Base-by-base conservation (phyloP, 2,888 invertebrate species). In the Parelbella ahira region DNA sequence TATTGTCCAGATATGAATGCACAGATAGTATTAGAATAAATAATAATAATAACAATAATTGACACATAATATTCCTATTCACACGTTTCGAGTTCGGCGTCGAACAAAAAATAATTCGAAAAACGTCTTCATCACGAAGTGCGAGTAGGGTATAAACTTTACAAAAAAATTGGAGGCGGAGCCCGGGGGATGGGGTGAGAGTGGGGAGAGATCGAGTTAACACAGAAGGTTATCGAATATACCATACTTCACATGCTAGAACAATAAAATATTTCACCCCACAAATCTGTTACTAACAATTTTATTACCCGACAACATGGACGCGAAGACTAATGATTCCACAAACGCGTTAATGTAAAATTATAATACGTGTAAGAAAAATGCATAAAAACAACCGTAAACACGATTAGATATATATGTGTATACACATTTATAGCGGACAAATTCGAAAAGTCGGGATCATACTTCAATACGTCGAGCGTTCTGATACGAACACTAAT, bases 371-470 rank as follows among this genome's bases (percentile, higher is more conserved):
- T 10, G 64, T 72, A 78, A 76, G 70, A 77, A 78, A 76, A 68
- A 71, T 65, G 66, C 67, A 62, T 63, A 71, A 68, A 72, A 71
- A 78, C 78, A 80, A 80, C 77, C 79, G 39, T 71, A 62, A 58
- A 68, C 63, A 63, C 38, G 25, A 19, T 7, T 24, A 19, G 19
- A 19, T 19, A 18, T n/a, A 30, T n/a, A n/a, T n/a, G n/a, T n/a
- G n/a, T n/a, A n/a, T n/a, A n/a, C n/a, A n/a, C n/a, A n/a, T n/a
- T n/a, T n/a, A n/a, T n/a, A n/a, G n/a, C n/a, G n/a, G n/a, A n/a
- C n/a, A n/a, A n/a, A n/a, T n/a, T n/a, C n/a, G n/a, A n/a, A n/a
- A n/a, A n/a, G n/a, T n/a, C n/a, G n/a, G n/a, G n/a, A n/a, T n/a
- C n/a, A n/a, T n/a, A n/a, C n/a, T n/a, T n/a, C n/a, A n/a, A n/a